phyloP scores from a whole-genome alignment of 2,113 vertebrate genomes.

The Xerus inauris region DNA sequence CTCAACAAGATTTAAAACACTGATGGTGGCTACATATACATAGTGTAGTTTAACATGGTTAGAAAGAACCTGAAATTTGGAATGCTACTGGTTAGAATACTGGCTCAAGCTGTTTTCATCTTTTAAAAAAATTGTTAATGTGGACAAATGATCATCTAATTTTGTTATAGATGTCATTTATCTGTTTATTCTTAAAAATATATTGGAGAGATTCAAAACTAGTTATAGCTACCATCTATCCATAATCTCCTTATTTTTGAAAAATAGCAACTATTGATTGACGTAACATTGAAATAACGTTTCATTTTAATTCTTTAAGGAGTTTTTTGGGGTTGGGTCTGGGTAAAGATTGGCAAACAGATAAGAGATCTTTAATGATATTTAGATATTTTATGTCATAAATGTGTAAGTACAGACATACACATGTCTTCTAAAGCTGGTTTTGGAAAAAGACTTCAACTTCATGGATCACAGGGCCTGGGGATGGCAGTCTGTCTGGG shows the following conservation, averaged over 20 bases:
- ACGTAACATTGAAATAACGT: not conserved
- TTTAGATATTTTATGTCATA: not conserved
- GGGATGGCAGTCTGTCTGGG: not conserved
- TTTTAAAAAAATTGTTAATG: not conserved
- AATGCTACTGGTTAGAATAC: not conserved
- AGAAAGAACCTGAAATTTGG: not conserved
- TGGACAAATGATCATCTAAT: not conserved
- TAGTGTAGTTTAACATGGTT: rapidly evolving
- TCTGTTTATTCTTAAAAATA: not conserved
- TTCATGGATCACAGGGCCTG: not conserved
- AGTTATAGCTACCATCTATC: not conserved
- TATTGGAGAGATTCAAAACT: not conserved
- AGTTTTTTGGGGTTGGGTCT: not conserved
- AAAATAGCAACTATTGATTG: not conserved
- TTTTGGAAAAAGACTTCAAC: not conserved
- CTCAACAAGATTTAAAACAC: not conserved
- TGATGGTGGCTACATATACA: not conserved
- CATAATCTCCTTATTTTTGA: not conserved
- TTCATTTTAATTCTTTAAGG: not conserved
- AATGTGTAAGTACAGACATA: not conserved
- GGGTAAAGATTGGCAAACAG: not conserved
- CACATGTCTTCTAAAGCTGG: not conserved
- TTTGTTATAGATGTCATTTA: not conserved
- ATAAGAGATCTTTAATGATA: not conserved
- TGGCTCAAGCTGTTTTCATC: not conserved